Evolutionary conservation across 2,888 invertebrate genomes (phyloP).

Genomic region (Ichneumoninae sp.): DNA sequence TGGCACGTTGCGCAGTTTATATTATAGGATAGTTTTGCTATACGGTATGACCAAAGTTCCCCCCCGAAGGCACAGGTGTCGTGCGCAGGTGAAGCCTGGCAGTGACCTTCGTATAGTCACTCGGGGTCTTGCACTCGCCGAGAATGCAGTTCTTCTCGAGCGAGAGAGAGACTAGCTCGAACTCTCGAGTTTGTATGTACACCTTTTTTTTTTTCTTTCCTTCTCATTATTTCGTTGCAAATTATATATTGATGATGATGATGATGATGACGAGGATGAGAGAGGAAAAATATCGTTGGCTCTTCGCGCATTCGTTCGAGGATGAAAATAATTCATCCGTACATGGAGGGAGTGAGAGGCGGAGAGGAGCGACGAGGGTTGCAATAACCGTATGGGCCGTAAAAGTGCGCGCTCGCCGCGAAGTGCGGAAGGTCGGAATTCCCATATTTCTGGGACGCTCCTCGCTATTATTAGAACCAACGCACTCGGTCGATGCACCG

Average conservation of each 20-base stretch:
- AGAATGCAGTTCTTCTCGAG: constrained; percentile 47
- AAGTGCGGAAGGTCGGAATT: constrained; percentile 50
- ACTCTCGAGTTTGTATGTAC: constrained; percentile 5
- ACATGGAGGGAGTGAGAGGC: constrained; percentile 1
- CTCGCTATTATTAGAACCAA: constrained; percentile 50
- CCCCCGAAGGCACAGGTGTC: constrained; percentile 68
- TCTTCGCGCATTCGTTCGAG: constrained; percentile 31
- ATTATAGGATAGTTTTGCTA: constrained; percentile 44
- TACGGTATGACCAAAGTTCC: constrained; percentile 57
- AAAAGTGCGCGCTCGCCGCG: background rate
- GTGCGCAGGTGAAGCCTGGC: constrained; percentile 56
- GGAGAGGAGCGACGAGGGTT: constrained; percentile 38
- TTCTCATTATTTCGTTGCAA: constrained; percentile 42
- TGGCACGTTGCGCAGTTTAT: constrained; percentile 34
- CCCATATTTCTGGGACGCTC: constrained; percentile 46
- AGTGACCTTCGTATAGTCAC: constrained; percentile 63
- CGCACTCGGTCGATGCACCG: constrained; percentile 39
- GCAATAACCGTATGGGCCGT: constrained; percentile 29
- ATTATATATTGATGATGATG: constrained; percentile 43
- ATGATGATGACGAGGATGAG: constrained; percentile 13
- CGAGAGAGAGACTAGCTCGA: background rate
- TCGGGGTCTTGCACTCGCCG: constrained; percentile 41
- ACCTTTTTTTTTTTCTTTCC: constrained; percentile 12
- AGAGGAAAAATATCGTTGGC: constrained; percentile 11
- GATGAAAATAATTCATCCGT: constrained; percentile 1